phyloP scores from a whole-genome alignment of 2,113 vertebrate genomes.

The Phyllostomus discolor region DNA sequence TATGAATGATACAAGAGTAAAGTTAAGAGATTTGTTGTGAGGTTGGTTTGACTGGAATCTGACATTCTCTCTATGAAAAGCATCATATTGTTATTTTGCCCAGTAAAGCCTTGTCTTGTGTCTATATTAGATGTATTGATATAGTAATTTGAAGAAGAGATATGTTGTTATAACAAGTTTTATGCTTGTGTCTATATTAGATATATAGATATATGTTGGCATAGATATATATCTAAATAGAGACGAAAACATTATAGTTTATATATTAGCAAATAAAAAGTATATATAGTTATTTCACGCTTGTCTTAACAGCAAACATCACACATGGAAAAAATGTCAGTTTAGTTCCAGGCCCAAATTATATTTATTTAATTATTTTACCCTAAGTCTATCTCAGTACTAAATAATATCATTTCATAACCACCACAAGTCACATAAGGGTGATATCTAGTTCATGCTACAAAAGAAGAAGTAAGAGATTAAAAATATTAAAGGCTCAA shows the following conservation, averaged over 20 bases:
- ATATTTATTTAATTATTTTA: background rate
- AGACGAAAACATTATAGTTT: background rate
- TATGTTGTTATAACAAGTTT: background rate
- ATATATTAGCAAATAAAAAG: background rate
- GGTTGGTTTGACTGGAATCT: background rate
- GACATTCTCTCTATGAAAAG: background rate
- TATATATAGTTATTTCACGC: background rate
- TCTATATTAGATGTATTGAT: background rate
- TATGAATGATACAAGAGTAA: background rate
- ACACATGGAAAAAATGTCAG: background rate
- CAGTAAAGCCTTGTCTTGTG: background rate
- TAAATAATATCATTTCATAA: background rate
- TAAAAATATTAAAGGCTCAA: background rate
- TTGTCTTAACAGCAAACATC: background rate
- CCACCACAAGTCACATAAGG: background rate
- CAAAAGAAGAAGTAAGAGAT: background rate
- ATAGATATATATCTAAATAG: background rate
- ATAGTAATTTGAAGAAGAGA: background rate
- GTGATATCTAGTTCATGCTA: background rate
- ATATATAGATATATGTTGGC: background rate
- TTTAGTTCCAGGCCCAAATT: background rate
- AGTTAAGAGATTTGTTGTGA: background rate
- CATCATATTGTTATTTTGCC: background rate
- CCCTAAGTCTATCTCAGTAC: background rate
- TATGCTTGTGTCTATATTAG: background rate